Conservation (phyloP, 1,140 invertebrate species). For the Notospermus geniculatus region DNA sequence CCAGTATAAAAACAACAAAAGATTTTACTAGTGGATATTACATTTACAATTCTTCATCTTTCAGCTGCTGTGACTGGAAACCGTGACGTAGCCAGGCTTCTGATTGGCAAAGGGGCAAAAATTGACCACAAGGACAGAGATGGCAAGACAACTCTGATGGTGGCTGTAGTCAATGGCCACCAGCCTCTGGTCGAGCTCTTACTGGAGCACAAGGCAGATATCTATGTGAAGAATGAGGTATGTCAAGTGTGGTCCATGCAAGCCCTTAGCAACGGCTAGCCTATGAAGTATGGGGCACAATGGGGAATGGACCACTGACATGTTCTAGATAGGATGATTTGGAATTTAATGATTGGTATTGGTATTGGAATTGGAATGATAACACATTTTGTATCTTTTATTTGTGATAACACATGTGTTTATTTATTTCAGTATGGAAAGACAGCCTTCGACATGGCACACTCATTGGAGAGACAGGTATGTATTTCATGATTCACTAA, state of each 20-base stretch:
- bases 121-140: conserved; percentile 42
- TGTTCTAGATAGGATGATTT: background rate
- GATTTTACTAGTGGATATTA: background rate
- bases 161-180: conserved; percentile 49
- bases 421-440: conserved; percentile 42
- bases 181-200: conserved; percentile 40
- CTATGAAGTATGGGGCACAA: no score
- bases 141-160: conserved; percentile 48
- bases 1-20: no score
- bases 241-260: no score
- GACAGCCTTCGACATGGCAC: conserved; percentile 47
- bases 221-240: conserved; percentile 44
- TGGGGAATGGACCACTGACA: no score
- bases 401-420: conserved; percentile 20
- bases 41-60: conserved; percentile 2
- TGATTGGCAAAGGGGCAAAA: conserved; percentile 30
- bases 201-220: conserved; percentile 42
- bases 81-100: conserved; percentile 31
- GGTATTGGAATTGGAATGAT: conserved; percentile 21
- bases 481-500: conserved; percentile 14
- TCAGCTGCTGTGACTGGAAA: conserved; percentile 40
- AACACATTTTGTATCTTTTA: conserved; percentile 1
- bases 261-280: no score
- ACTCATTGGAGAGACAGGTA: conserved; percentile 44
- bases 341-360: background rate